Percentiles rank a stretch among this genome's conserved stretches.
These are phyloP conservation scores for Dugesia japonica DNA, from an alignment of 2,888 invertebrate species.

Conservation along the genomic window DNA sequence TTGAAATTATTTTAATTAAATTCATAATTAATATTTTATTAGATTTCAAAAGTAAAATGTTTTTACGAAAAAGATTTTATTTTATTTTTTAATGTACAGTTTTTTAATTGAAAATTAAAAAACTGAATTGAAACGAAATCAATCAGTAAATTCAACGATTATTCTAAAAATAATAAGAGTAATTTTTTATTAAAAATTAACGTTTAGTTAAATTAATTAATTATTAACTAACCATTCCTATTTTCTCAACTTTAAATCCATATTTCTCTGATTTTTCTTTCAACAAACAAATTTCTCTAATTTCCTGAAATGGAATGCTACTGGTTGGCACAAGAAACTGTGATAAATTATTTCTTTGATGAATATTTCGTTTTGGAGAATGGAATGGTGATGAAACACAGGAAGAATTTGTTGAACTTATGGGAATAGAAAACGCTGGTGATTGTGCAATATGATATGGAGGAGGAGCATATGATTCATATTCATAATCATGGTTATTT, in stretches of 20 bases:
- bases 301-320: constrained; percentile 5
- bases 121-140: too few relatives aligned
- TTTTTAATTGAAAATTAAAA: too few relatives aligned
- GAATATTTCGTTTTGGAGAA: neutral
- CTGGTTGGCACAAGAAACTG: neutral
- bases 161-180: too few relatives aligned
- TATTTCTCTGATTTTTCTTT: constrained; percentile 2
- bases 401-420: neutral
- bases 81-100: too few relatives aligned
- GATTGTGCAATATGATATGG: constrained; percentile 5
- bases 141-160: too few relatives aligned
- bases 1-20: too few relatives aligned
- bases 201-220: too few relatives aligned
- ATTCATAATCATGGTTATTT: neutral
- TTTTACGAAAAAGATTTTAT: too few relatives aligned
- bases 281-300: neutral
- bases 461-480: constrained; percentile 3
- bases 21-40: too few relatives aligned
- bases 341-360: neutral
- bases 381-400: constrained; percentile 13
- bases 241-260: neutral
- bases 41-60: too few relatives aligned
- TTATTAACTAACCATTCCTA: neutral
- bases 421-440: neutral
- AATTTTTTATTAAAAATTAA: too few relatives aligned